phyloP scores from a whole-genome alignment of 2,113 vertebrate genomes.

The Thomomys bottae region DNA sequence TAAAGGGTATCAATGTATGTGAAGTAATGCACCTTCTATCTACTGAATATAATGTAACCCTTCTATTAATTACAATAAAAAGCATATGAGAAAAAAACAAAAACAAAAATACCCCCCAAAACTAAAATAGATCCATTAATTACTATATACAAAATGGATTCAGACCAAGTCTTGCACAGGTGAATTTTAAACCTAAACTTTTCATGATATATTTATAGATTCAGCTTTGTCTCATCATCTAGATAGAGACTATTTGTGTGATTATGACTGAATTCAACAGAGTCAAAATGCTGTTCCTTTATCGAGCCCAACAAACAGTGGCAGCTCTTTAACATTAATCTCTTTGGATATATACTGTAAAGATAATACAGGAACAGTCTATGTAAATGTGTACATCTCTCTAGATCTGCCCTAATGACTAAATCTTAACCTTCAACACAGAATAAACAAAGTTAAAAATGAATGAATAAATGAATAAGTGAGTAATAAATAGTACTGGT shows the following conservation, averaged over 20 bases:
- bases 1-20: too few species aligned
- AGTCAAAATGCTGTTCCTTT: slow-evolving; percentile 35
- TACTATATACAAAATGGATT: not conserved
- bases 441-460: not conserved
- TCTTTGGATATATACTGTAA: not conserved
- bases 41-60: too few species aligned
- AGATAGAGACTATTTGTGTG: not conserved
- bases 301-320: not conserved
- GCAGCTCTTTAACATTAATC: not conserved
- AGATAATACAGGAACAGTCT: not conserved
- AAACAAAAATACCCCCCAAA: too few species aligned
- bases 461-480: too few species aligned
- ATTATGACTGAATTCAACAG: not conserved
- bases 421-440: not conserved
- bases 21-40: too few species aligned
- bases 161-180: not conserved
- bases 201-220: not conserved
- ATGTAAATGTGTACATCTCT: not conserved
- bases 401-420: not conserved
- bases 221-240: not conserved
- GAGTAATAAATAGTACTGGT: not conserved
- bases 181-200: not conserved
- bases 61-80: too few species aligned
- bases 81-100: too few species aligned
- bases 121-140: not conserved